phyloP scores from a whole-genome alignment of 2,888 invertebrate species.

The Melanostoma scalare region DNA sequence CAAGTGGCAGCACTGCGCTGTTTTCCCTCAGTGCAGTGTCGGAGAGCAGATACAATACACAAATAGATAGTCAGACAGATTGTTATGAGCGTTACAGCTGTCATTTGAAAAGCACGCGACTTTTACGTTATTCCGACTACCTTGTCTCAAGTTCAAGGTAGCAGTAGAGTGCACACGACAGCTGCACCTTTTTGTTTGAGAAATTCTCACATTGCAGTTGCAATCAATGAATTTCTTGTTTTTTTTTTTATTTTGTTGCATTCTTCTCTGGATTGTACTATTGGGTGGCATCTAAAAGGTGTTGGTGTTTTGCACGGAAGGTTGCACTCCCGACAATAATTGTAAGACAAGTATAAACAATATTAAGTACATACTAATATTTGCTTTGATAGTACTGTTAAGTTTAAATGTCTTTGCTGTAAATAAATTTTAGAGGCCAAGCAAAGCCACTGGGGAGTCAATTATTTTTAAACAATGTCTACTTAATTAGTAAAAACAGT shows the following conservation, averaged over 20 bases:
- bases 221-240: slow-evolving; percentile 25
- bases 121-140: slow-evolving; percentile 45
- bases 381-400: too few relatives aligned
- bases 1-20: slow-evolving; percentile 39
- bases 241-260: slow-evolving; percentile 36
- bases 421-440: too few relatives aligned
- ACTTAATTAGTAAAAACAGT: too few relatives aligned
- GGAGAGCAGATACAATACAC: not conserved
- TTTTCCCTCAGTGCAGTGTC: not conserved
- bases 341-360: not conserved
- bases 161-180: slow-evolving; percentile 45
- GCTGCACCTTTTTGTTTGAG: slow-evolving; percentile 53
- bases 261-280: slow-evolving; percentile 28
- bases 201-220: slow-evolving; percentile 13
- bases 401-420: too few relatives aligned
- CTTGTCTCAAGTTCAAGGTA: slow-evolving; percentile 71
- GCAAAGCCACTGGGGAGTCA: too few relatives aligned
- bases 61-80: slow-evolving; percentile 26
- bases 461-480: too few relatives aligned
- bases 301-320: slow-evolving; percentile 19
- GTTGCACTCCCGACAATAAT: slow-evolving; percentile 50
- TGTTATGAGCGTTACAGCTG: slow-evolving; percentile 25
- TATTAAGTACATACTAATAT: too few relatives aligned
- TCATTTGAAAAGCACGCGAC: slow-evolving; percentile 29
- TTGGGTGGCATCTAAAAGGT: too few relatives aligned